Evolutionary conservation across 2,113 vertebrate species (phyloP), one percentile per base, ranked within the genome.

Genomic region (Cacatua alba): DNA sequence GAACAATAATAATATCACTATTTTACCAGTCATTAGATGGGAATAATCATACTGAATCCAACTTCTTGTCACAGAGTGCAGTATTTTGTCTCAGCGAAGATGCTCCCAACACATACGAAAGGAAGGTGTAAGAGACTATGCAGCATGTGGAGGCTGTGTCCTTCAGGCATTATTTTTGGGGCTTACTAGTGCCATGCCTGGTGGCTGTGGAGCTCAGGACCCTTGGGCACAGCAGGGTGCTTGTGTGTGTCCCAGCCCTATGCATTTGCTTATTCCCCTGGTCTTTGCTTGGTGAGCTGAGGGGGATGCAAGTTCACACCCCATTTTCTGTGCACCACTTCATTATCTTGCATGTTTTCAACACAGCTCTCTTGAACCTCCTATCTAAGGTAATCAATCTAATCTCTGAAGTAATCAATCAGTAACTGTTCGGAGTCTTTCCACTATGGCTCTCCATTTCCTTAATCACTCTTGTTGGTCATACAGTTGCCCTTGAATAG

Each of bases 271-370:
- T 10, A 0, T 25, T 79, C 6, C 4, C 10, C 21, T 23, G 29
- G 6, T n/a, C 21, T 68, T 18, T 19, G 17, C 23, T 49, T 4
- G 21, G 10, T 31, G 41, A 65, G 49, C 37, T 46, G 29, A 75
- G 62, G 10, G 49, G 12, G 26, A 68, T 17, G 13, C 10, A 67
- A 20, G 35, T 17, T 63, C 49, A 17, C 21, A 17, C 20, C 7
- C 11, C 4, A 0, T 44, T 80, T 35, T n/a, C 24, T 0, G 0
- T 0, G 1, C 24, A 14, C 4, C 6, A 7, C 37, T 49, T 1
- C 20, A 0, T 51, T 33, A n/a, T 41, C 68, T 68, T 41, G 49
- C 24, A 4, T 23, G n/a, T 69, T 72, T 84, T 55, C 35, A 74
- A 17, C 4, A 24, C 15, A 25, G 29, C 35, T 57, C 16, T 60